These are phyloP conservation scores for Dorcus parallelipipedus DNA, from an alignment of 2,888 invertebrate genomes.

Conservation along the genomic window DNA sequence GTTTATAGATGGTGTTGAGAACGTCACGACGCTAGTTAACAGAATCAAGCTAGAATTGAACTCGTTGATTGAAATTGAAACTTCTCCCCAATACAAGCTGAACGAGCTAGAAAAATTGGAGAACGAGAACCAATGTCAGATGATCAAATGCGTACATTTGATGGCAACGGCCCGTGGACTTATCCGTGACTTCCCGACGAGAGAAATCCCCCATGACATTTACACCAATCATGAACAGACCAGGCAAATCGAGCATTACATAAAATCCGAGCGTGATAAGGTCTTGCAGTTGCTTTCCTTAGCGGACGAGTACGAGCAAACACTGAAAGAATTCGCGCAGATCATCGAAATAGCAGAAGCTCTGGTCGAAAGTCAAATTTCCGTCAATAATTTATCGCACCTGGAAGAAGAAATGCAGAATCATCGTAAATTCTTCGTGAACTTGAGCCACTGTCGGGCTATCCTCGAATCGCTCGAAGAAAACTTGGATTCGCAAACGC, in stretches of 20 bases:
- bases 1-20: conserved; percentile 63
- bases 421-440: conserved; percentile 84
- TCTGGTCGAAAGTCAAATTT: conserved; percentile 72
- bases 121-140: conserved; percentile 59
- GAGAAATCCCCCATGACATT: conserved; percentile 65
- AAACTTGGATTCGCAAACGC: conserved; percentile 77
- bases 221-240: conserved; percentile 65
- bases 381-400: conserved; percentile 71
- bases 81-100: conserved; percentile 64
- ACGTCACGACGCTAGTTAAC: conserved; percentile 54
- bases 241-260: conserved; percentile 66
- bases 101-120: conserved; percentile 70
- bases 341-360: conserved; percentile 83
- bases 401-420: conserved; percentile 88
- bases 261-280: conserved; percentile 71
- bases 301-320: conserved; percentile 85
- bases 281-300: conserved; percentile 71
- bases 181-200: conserved; percentile 66
- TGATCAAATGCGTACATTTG: conserved; percentile 59
- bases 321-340: conserved; percentile 80
- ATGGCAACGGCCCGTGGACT: conserved; percentile 62
- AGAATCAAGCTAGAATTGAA: conserved; percentile 55
- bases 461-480: conserved; percentile 83
- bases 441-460: conserved; percentile 80
- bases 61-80: conserved; percentile 59